Evolutionary conservation across 2,113 vertebrate genomes (phyloP).

Genomic region (Camelus dromedarius): DNA sequence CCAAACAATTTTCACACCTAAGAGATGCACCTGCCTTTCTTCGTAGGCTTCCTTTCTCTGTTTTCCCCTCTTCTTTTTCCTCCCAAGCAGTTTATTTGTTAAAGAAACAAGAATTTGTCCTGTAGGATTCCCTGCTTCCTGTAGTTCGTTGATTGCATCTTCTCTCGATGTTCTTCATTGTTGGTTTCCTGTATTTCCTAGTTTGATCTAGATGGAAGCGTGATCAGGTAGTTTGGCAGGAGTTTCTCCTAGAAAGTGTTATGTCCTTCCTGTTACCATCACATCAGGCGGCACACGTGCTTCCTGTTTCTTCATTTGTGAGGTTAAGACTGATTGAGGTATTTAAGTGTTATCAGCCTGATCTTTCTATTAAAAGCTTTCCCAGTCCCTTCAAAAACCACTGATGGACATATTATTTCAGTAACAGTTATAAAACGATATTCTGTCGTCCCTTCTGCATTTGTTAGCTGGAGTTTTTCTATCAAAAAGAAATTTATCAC

Average conservation of each 20-base stretch:
- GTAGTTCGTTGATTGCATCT: background rate
- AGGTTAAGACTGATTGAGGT: background rate
- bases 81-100: background rate
- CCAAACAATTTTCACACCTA: background rate
- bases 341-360: background rate
- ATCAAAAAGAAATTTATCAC: background rate
- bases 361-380: background rate
- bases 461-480: conserved; percentile 39
- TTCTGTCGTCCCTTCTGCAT: background rate
- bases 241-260: background rate
- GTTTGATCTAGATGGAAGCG: background rate
- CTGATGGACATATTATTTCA: background rate
- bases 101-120: background rate
- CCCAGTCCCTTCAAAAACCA: background rate
- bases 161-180: background rate
- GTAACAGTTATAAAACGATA: background rate
- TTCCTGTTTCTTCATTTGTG: background rate
- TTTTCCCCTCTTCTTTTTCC: background rate
- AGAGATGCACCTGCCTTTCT: background rate
- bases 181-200: background rate
- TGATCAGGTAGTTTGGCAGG: background rate
- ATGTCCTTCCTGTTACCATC: accelerated
- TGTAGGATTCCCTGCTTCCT: background rate
- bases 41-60: background rate
- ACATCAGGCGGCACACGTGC: background rate